phyloP scores from a whole-genome alignment of 2,888 invertebrate genomes.

The Ormyrus thymus region DNA sequence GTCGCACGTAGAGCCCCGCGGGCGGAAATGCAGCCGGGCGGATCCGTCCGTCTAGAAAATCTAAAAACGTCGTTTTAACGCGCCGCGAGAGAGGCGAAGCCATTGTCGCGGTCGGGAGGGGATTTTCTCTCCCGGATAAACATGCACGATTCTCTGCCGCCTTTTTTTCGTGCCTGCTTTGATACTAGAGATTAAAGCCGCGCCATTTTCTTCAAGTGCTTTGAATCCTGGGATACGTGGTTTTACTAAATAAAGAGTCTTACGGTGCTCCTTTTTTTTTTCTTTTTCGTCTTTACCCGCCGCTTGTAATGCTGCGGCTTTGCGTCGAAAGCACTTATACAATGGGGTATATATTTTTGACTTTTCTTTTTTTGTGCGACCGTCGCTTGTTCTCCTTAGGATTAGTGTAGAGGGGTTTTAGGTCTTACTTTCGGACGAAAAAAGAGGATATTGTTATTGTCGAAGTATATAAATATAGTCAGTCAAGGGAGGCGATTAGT shows the following conservation, averaged over 20 bases:
- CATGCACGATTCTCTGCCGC: conserved; percentile 5
- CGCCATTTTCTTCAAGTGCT: conserved; percentile 28
- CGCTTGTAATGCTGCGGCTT: conserved; percentile 39
- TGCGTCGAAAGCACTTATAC: conserved; percentile 38
- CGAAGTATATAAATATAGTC: conserved; percentile 21
- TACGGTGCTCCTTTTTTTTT: conserved; percentile 10
- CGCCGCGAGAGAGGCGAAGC: neutral
- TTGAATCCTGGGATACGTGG: conserved; percentile 42
- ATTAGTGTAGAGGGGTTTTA: conserved; percentile 26
- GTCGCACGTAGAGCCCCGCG: conserved; percentile 8
- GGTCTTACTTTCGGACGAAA: conserved; percentile 12
- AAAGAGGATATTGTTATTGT: conserved; percentile 3
- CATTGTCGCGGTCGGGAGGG: conserved; percentile 39
- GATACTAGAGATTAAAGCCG: conserved; percentile 48
- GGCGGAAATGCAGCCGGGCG: neutral
- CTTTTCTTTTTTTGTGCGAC: conserved; percentile 21
- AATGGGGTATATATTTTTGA: conserved; percentile 51
- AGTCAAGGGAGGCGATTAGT: conserved; percentile 3
- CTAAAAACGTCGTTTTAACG: conserved; percentile 45
- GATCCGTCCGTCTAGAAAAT: conserved; percentile 39
- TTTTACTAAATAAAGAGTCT: conserved; percentile 52
- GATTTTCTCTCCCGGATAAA: conserved; percentile 31
- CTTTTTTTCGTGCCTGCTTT: conserved; percentile 45
- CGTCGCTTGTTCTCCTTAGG: conserved; percentile 14
- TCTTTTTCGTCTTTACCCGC: conserved; percentile 11